Percentiles rank a stretch among this genome's conserved stretches.
These are phyloP conservation scores for Gyps fulvus DNA, from an alignment of 2,113 vertebrate species.

Conservation along the genomic window DNA sequence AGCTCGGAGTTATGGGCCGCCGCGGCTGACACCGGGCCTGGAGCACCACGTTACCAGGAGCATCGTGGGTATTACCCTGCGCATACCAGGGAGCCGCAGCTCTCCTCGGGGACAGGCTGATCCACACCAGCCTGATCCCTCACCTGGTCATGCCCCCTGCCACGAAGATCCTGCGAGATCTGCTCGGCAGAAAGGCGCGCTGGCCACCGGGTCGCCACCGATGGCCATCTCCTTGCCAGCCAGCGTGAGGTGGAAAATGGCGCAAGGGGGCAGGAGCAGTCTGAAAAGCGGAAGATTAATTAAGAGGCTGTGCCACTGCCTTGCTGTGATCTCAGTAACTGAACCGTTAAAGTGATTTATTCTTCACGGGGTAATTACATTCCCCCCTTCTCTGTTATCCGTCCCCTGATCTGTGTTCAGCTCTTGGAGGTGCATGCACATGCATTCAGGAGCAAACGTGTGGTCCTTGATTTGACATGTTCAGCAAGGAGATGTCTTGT, in stretches of 20 bases:
- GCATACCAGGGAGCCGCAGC: neutral
- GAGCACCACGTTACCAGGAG: neutral
- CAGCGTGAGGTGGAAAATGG: neutral
- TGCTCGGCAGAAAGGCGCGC: neutral
- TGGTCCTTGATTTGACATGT: fast-evolving
- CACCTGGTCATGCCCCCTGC: neutral
- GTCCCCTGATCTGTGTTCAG: neutral
- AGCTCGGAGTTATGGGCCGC: fast-evolving
- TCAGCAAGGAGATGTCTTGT: neutral
- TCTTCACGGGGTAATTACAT: neutral
- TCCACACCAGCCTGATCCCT: neutral
- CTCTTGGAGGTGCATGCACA: neutral
- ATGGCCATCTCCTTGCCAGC: neutral
- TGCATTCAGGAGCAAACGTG: neutral
- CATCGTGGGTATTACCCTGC: neutral
- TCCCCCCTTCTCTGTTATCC: neutral
- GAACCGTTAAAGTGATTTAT: slow-evolving; percentile 29
- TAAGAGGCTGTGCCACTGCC: neutral
- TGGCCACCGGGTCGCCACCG: neutral
- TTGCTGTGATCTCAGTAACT: neutral
- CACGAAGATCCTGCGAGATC: neutral
- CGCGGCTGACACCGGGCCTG: neutral
- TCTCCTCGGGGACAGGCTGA: neutral
- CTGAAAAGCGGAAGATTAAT: slow-evolving; percentile 2
- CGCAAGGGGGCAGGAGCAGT: fast-evolving